Conservation (phyloP, 2,888 invertebrate genomes). For the Dusona sp. region DNA sequence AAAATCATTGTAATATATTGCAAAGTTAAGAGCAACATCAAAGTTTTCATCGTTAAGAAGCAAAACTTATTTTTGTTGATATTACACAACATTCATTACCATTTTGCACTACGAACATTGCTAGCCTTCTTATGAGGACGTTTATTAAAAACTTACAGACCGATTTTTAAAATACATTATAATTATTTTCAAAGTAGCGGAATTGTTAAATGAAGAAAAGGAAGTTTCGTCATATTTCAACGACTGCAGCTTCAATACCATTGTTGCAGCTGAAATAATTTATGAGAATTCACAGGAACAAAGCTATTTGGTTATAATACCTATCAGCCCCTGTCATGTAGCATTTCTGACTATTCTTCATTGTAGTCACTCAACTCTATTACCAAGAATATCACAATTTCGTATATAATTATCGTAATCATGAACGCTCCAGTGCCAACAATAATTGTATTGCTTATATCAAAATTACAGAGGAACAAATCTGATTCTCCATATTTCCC, state of each 20-base stretch:
- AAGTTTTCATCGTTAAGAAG: background rate
- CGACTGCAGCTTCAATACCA: background rate
- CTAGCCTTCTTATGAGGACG: background rate
- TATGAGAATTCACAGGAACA: background rate
- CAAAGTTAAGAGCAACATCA: background rate
- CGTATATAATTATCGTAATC: constrained; percentile 30
- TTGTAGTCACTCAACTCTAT: background rate
- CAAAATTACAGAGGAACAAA: constrained; percentile 16
- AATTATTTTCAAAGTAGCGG: background rate
- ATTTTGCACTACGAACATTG: background rate
- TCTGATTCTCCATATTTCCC: background rate
- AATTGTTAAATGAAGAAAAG: background rate
- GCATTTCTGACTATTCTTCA: constrained; percentile 1
- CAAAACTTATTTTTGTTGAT: background rate
- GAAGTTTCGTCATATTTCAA: background rate
- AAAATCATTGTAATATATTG: background rate
- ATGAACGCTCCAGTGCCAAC: background rate
- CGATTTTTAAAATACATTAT: too few species aligned
- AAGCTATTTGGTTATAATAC: background rate
- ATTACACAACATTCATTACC: background rate
- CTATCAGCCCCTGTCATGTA: background rate
- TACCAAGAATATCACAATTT: constrained; percentile 5
- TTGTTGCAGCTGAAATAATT: background rate
- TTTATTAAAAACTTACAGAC: background rate
- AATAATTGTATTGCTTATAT: constrained; percentile 27